A percentile compares a stretch with the other conserved stretches of the same genome.
These are phyloP conservation scores for Corynorhinus townsendii DNA, from an alignment of 2,113 vertebrate genomes.

Conservation along the genomic window DNA sequence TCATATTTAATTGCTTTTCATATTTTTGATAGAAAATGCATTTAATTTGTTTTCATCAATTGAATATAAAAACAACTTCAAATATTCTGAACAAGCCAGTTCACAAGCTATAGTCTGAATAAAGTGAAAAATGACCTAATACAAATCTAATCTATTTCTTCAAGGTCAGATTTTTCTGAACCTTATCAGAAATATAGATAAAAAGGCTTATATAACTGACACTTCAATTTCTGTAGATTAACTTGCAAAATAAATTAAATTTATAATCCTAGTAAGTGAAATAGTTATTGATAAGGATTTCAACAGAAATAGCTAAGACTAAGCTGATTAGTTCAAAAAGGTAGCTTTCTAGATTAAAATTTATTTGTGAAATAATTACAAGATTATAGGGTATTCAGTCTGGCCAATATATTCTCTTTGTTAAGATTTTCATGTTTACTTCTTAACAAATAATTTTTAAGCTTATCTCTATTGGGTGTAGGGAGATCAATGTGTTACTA, in stretches of 20 bases:
- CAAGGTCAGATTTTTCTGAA: constrained; percentile 28
- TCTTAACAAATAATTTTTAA: background rate
- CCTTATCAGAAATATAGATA: constrained; percentile 31
- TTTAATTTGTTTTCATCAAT: background rate
- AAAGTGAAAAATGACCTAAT: background rate
- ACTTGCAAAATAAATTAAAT: constrained; percentile 41
- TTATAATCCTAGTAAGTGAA: constrained; percentile 36
- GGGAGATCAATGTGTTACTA: no score
- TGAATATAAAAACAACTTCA: background rate
- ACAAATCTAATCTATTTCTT: background rate
- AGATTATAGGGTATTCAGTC: background rate
- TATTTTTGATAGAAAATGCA: background rate
- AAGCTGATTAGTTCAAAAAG: constrained; percentile 11
- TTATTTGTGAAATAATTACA: background rate
- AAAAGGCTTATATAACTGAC: background rate
- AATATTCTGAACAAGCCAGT: background rate
- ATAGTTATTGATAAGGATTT: background rate
- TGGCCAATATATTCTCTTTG: background rate
- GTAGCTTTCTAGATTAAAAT: background rate
- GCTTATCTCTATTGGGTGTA: background rate
- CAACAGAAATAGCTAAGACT: background rate
- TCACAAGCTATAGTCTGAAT: background rate
- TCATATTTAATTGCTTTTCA: background rate
- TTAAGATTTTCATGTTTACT: background rate
- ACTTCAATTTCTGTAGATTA: background rate